A percentile compares a stretch with the other conserved stretches of the same genome.
Conservation (phyloP, 2,113 vertebrate species). For the Cricetomys ansorgei region DNA sequence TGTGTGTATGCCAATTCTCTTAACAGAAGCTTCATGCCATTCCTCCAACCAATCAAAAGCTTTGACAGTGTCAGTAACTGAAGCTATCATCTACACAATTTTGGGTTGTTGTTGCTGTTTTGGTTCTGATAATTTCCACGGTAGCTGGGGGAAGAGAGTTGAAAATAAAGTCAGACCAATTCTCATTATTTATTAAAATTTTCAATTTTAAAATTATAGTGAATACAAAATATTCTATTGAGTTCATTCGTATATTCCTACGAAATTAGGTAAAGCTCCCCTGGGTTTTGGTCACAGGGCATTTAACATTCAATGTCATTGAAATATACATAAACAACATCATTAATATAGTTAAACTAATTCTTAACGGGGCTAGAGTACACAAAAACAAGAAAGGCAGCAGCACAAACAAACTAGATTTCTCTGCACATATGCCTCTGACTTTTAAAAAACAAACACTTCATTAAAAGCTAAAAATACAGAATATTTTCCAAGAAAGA, state of each 20-base stretch:
- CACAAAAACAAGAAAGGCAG: conserved; percentile 45
- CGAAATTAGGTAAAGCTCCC: conserved; percentile 31
- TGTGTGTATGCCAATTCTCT: background rate
- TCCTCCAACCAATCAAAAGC: conserved; percentile 44
- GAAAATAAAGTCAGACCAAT: conserved; percentile 36
- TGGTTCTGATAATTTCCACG: background rate
- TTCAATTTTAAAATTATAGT: conserved; percentile 48
- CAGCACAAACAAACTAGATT: conserved; percentile 35
- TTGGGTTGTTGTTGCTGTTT: background rate
- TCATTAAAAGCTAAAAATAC: background rate
- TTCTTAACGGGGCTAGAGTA: background rate
- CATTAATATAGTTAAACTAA: conserved; percentile 12
- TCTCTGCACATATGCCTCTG: conserved; percentile 2
- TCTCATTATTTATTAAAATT: background rate
- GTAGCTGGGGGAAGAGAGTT: background rate
- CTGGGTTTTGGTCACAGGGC: background rate
- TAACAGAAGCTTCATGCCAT: conserved; percentile 48
- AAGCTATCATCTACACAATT: background rate
- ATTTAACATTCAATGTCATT: conserved; percentile 40
- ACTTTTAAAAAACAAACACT: conserved; percentile 11
- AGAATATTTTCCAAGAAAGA: background rate
- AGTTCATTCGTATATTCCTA: conserved; percentile 52
- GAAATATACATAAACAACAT: conserved; percentile 51
- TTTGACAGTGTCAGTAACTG: conserved; percentile 1
- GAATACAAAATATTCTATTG: conserved; percentile 21